Base-by-base conservation (phyloP, 1,140 invertebrate species). In the Drosophila gunungcola region DNA sequence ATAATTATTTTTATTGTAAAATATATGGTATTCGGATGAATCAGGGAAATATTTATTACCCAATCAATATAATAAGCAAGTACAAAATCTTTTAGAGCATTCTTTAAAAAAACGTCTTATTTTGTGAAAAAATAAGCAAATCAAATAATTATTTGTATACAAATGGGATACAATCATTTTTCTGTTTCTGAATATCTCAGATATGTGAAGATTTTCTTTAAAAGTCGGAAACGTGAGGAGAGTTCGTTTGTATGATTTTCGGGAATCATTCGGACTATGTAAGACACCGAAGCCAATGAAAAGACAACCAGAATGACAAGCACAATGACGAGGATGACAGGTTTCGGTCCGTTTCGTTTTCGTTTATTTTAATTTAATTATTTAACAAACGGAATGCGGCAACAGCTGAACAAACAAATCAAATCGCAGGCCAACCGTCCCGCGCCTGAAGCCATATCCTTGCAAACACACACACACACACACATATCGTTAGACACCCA, bases 361-460 rank as follows among this genome's bases (percentile, higher is more conserved):
- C 45, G 55, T 72, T 79, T 76, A 73, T 76, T 86, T 86, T 79
- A 76, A 88, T 86, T 86, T 60, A 88, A 88, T 88, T 83, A 76
- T 86, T 88, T 72, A 64, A 65, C 56, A 62, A 41, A 13, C 10
- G 27, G 21, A 38, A 16, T 10, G 25, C 27, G 21, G 38, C 54
- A 53, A 70, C 70, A 54, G 57, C 69, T 74, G 56, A 42, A 41
- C 62, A 77, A 84, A 68, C 77, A 85, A 85, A 77, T 80, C 81
- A 85, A 85, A 77, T 80, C 48, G 67, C 46, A 43, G 27, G 34
- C 64, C 68, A 60, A 67, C 58, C 16, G 54, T 29, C 63, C 45
- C 36, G 29, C 32, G 60, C 57, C 63, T 34, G 34, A 62, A 54
- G 62, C 41, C 25, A 52, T 46, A 46, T 12, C 13, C 13, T 16